These are phyloP conservation scores for Sardinella longiceps DNA, from an alignment of 2,797 vertebrate genomes.

Conservation along the genomic window DNA sequence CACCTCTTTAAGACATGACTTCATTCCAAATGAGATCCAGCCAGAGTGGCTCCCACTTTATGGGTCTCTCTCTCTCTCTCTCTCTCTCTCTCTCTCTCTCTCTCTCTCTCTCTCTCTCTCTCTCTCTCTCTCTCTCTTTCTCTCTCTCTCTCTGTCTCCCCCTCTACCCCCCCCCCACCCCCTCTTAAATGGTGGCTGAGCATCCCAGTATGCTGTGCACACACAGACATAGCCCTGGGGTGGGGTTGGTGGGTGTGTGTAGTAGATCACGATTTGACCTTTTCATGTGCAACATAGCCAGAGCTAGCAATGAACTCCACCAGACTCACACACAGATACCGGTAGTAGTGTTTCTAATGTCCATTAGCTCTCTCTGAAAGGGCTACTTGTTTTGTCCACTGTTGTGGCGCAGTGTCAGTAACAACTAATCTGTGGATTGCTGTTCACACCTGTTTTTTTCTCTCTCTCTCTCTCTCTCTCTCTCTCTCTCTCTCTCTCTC, in stretches of 20 bases:
- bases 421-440: conserved; percentile 63
- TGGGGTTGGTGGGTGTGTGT: too few relatives aligned
- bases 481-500: too few relatives aligned
- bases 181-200: conserved; percentile 27
- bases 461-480: conserved; percentile 58
- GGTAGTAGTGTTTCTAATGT: conserved; percentile 6
- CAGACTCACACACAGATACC: too few relatives aligned
- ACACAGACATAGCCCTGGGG: background rate
- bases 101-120: conserved; percentile 9
- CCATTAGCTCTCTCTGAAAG: conserved; percentile 60
- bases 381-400: conserved; percentile 63
- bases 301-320: conserved; percentile 1
- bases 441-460: conserved; percentile 63
- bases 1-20: conserved; percentile 51
- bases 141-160: conserved; percentile 35
- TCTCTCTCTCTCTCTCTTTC: conserved; percentile 7
- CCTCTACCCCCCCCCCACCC: background rate
- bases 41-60: conserved; percentile 48
- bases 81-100: conserved; percentile 29
- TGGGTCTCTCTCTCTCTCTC: conserved; percentile 27
- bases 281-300: background rate
- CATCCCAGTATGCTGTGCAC: conserved; percentile 24
- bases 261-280: conserved; percentile 17
- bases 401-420: conserved; percentile 61
- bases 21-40: conserved; percentile 49